phyloP scores from a whole-genome alignment of 2,113 vertebrate genomes.

The Sakesphorus luctuosus region DNA sequence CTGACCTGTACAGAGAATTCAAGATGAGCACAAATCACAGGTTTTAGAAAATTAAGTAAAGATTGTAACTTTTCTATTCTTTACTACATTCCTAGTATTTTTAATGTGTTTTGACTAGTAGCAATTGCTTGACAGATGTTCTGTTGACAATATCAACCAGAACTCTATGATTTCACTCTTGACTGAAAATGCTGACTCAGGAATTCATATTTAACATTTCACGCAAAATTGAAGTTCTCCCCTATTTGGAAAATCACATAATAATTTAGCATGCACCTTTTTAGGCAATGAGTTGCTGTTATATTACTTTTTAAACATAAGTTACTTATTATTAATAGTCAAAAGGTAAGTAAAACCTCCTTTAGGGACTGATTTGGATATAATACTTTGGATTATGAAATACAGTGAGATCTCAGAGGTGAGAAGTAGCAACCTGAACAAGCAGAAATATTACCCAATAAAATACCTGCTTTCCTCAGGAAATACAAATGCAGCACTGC shows the following conservation, averaged over 20 bases:
- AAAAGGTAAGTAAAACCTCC: background rate
- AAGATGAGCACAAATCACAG: background rate
- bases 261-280: background rate
- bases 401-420: background rate
- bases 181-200: background rate
- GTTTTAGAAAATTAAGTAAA: background rate
- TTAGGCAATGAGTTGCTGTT: background rate
- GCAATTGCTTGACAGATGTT: background rate
- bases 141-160: background rate
- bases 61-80: background rate
- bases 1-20: background rate
- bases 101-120: background rate
- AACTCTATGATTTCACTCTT: background rate
- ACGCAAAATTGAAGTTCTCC: background rate
- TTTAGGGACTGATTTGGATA: background rate
- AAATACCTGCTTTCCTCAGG: slow-evolving; percentile 89
- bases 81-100: background rate
- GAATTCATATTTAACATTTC: background rate
- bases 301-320: background rate
- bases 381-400: background rate
- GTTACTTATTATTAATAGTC: background rate
- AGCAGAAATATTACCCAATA: background rate
- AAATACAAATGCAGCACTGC: slow-evolving; percentile 79
- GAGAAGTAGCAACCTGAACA: background rate
- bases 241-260: background rate